Evolutionary conservation across 1,140 invertebrate species (phyloP).

Genomic region (Drosophila sproati): DNA sequence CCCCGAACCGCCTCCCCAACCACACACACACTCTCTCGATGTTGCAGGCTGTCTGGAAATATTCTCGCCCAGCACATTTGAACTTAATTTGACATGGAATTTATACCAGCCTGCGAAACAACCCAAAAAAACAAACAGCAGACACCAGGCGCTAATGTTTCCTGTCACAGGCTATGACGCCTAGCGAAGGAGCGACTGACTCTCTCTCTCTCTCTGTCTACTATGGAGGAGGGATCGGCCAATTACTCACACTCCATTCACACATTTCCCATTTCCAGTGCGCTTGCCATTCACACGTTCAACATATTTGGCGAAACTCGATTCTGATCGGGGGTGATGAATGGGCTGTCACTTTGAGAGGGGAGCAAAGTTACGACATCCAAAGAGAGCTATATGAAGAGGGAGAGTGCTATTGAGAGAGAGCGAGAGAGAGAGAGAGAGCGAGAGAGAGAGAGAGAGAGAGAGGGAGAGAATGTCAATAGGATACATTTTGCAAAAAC

Average conservation of each 20-base stretch:
- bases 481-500: no score
- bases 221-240: conserved; percentile 31
- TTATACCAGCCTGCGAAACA: conserved; percentile 32
- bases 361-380: conserved; percentile 10
- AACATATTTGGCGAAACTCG: conserved; percentile 44
- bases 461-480: neutral
- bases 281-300: conserved; percentile 53
- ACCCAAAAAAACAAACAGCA: conserved; percentile 18
- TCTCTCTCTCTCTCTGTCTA: neutral
- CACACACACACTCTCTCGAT: no score
- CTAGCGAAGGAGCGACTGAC: neutral
- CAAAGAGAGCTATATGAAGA: neutral
- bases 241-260: conserved; percentile 53
- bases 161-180: conserved; percentile 49
- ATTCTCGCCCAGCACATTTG: conserved; percentile 48
- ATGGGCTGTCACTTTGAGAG: conserved; percentile 63
- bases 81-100: conserved; percentile 64
- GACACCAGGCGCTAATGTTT: conserved; percentile 61
- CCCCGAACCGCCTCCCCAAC: no score
- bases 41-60: conserved; percentile 11
- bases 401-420: neutral
- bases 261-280: conserved; percentile 3
- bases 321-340: conserved; percentile 55
- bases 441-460: neutral
- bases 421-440: neutral